Evolutionary conservation across 1,140 invertebrate species (phyloP).

Genomic region (Eriosoma lanigerum): DNA sequence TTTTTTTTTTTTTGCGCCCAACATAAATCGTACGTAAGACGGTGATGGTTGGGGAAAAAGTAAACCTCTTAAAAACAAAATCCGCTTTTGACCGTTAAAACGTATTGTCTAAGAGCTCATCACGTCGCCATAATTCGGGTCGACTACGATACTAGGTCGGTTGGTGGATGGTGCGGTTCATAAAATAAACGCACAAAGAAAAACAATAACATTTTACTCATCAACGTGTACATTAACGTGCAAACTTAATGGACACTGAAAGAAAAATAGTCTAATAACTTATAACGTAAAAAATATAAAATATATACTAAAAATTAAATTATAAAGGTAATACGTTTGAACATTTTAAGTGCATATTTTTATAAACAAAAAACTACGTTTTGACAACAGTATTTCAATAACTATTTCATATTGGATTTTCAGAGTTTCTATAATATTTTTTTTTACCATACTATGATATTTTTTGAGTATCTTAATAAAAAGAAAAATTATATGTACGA

Average conservation of each 20-base stretch:
- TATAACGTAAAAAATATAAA: not conserved
- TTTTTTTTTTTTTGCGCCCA: too few species aligned
- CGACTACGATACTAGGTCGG: too few species aligned
- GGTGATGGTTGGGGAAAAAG: too few species aligned
- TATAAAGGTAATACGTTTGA: conserved; percentile 5
- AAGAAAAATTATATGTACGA: too few species aligned
- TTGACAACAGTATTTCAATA: not conserved
- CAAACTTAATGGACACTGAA: not conserved
- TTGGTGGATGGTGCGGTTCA: too few species aligned
- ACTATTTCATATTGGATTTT: not conserved
- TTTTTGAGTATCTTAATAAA: too few species aligned
- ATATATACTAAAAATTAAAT: not conserved
- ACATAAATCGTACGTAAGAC: too few species aligned
- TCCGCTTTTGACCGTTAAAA: too few species aligned
- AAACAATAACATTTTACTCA: conserved; percentile 13
- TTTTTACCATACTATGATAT: too few species aligned
- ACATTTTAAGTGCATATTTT: not conserved
- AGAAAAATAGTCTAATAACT: not conserved
- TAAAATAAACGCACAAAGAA: not conserved
- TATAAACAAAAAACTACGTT: not conserved
- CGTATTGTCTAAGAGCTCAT: too few species aligned
- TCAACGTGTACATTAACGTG: conserved; percentile 7
- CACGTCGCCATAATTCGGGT: too few species aligned
- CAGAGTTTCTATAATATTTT: not conserved
- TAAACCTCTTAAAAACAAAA: too few species aligned